Conservation (phyloP, 2,888 invertebrate species). For the Aporophyla lueneburgensis region DNA sequence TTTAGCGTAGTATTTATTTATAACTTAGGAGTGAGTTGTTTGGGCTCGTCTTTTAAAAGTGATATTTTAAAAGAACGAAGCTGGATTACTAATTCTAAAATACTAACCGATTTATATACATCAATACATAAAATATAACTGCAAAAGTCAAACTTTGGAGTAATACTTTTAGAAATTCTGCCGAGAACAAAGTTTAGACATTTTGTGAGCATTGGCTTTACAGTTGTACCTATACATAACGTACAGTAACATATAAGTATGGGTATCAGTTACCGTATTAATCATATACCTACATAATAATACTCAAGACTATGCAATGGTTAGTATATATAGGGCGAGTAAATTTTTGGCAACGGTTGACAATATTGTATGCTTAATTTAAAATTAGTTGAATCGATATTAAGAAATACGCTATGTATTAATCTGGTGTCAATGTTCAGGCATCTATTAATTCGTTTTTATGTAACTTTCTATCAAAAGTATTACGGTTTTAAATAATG, state of each 20-base stretch:
- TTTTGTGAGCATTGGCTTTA: conserved; percentile 80
- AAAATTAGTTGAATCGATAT: conserved; percentile 74
- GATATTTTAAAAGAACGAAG: conserved; percentile 86
- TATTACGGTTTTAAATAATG: conserved; percentile 65
- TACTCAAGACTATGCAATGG: conserved; percentile 82
- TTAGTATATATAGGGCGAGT: conserved; percentile 88
- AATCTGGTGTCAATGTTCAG: conserved; percentile 67
- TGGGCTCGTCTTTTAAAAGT: conserved; percentile 88
- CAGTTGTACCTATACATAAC: conserved; percentile 41
- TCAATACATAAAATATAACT: conserved; percentile 71
- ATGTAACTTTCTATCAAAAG: conserved; percentile 63
- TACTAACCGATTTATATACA: conserved; percentile 79
- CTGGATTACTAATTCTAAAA: conserved; percentile 79
- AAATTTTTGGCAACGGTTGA: conserved; percentile 84
- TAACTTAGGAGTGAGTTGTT: conserved; percentile 77
- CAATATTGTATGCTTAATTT: conserved; percentile 86
- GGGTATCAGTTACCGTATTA: conserved; percentile 80
- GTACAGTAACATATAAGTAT: conserved; percentile 70
- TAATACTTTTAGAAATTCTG: conserved; percentile 65
- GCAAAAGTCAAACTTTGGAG: conserved; percentile 89
- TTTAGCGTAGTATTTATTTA: conserved; percentile 90
- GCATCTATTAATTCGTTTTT: conserved; percentile 61
- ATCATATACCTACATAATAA: conserved; percentile 75
- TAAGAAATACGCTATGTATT: conserved; percentile 70
- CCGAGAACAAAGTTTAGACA: conserved; percentile 84